These are phyloP conservation scores for Cotesia typhae DNA, from an alignment of 1,140 invertebrate genomes.

Conservation along the genomic window DNA sequence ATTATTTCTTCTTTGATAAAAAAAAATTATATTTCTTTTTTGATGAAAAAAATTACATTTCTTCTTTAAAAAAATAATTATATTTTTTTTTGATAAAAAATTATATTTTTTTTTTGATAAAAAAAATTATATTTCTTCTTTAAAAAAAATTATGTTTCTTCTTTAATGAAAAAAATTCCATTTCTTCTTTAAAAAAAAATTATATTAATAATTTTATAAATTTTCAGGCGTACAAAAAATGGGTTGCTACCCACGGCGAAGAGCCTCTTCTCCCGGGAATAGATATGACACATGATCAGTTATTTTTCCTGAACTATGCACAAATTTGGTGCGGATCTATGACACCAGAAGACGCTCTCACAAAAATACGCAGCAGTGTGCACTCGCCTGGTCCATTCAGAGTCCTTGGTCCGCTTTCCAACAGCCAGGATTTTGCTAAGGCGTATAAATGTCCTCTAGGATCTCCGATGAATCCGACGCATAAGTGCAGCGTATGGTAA, in stretches of 20 bases:
- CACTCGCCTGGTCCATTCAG: conserved; percentile 94
- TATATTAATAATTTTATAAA: background rate
- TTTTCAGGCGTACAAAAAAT: conserved; percentile 79
- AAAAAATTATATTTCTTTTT: background rate
- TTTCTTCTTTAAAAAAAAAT: too few species aligned
- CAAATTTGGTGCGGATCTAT: conserved; percentile 97
- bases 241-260: conserved; percentile 76
- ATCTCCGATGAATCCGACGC: conserved; percentile 87
- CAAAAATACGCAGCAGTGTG: conserved; percentile 92
- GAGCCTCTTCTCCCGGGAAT: conserved; percentile 81
- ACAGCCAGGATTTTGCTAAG: conserved; percentile 88
- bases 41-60: too few species aligned
- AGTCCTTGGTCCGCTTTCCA: conserved; percentile 90
- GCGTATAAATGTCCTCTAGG: conserved; percentile 83
- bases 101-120: too few species aligned
- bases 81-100: too few species aligned
- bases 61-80: too few species aligned
- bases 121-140: too few species aligned
- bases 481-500: conserved; percentile 95
- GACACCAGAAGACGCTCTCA: conserved; percentile 93
- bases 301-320: conserved; percentile 91
- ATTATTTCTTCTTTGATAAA: background rate
- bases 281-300: conserved; percentile 84
- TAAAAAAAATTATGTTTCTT: too few species aligned
- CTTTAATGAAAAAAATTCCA: too few species aligned